Base-by-base conservation (phyloP, 1,140 invertebrate genomes). In the Lordiphosa clarofinis region DNA sequence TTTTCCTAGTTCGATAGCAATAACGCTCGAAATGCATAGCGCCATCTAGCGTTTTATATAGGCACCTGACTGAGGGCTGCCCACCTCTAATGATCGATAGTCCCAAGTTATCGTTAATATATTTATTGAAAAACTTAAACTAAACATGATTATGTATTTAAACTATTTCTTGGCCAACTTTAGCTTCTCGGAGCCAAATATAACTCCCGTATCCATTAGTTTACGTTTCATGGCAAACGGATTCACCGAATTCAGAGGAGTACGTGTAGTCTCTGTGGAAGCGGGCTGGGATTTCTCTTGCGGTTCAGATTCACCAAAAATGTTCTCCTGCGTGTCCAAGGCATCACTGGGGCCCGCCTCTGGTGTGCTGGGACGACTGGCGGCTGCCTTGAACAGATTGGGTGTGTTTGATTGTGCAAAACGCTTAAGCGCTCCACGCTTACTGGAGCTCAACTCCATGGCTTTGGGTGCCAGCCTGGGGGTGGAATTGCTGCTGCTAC, bases 221-320 rank as follows among this genome's bases (percentile, higher is more conserved):
- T 88, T 88, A 7, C 86, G 86, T 47, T 88, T 88, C 61, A 78
- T 78, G 0, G 86, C 86, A 54, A 88, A 88, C 11, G 86, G 86
- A 61, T 88, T 88, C 1, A 86, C 71, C 7, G 79, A 75, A 42
- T 86, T 86, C 0, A 86, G 33, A 1, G 74, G 81, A 24, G 74
- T 38, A 4, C 79, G 64, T 31, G 68, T 69, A 8, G 68, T 69
- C 9, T 64, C 71, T 6, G 38, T 12, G 4, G 52, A 44, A 4
- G 9, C 36, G 1, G 28, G 6, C 2, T 3, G n/a, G 10, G 42
- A 24, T 38, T 86, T 86, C 8, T 52, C 59, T 4, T 82, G 72
- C 0, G 66, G 40, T 11, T 86, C 79, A 1, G 74, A 50, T 38
- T 86, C 79, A 3, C 74, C 69, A 21, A 75, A 86, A 12, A 86